These are phyloP conservation scores for Leptinotarsa lineolata DNA, from an alignment of 1,140 invertebrate species.

Conservation along the genomic window DNA sequence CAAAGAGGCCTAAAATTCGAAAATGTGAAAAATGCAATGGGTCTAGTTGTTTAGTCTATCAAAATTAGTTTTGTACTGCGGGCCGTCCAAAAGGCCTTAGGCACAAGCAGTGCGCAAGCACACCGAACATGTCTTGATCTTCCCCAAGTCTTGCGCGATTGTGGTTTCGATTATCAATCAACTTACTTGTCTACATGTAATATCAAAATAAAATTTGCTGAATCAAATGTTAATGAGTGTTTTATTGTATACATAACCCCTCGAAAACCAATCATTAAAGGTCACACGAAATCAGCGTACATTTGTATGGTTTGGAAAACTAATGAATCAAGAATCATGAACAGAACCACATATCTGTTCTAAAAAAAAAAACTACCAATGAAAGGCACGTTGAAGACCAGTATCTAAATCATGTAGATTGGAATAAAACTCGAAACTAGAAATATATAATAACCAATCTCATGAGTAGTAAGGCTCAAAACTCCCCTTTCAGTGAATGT, in stretches of 20 bases:
- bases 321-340: no score
- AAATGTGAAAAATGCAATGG: constrained; percentile 37
- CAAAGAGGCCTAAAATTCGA: constrained; percentile 42
- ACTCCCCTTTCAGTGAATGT: no score
- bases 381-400: no score
- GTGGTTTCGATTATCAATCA: constrained; percentile 46
- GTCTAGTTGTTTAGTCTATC: constrained; percentile 40
- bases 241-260: not conserved
- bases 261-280: no score
- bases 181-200: constrained; percentile 53
- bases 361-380: no score
- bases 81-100: constrained; percentile 36
- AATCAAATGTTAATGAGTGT: constrained; percentile 33
- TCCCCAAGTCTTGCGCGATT: constrained; percentile 48
- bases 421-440: no score
- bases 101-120: constrained; percentile 16
- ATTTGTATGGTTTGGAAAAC: no score
- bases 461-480: no score
- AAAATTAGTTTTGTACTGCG: constrained; percentile 33
- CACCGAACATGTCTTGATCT: constrained; percentile 47
- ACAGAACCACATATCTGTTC: no score
- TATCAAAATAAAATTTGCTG: constrained; percentile 49
- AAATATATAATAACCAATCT: no score
- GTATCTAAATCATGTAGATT: no score
- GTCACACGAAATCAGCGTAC: no score